Evolutionary conservation across 2,113 vertebrate species (phyloP).

Genomic region (Engraulis encrasicolus): DNA sequence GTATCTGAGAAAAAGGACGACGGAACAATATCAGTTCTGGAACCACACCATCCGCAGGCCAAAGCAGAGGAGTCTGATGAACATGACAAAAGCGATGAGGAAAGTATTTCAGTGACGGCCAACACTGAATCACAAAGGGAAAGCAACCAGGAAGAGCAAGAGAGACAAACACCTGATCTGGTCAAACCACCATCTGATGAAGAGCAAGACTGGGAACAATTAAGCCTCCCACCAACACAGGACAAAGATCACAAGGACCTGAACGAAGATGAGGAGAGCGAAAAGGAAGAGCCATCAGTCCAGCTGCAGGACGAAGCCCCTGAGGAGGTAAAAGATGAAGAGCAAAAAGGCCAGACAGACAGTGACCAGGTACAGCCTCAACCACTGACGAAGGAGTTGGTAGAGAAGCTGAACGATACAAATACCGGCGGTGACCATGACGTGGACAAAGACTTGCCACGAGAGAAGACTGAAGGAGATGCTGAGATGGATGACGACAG

Average conservation of each 20-base stretch:
- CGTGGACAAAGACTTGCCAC: neutral
- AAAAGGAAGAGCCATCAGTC: neutral
- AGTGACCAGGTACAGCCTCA: neutral
- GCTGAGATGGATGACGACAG: neutral
- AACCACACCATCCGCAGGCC: too few species aligned
- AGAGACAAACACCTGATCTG: neutral
- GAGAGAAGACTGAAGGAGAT: neutral
- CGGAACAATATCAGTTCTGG: too few species aligned
- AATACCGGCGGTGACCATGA: neutral
- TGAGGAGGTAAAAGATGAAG: neutral
- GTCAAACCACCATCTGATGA: neutral
- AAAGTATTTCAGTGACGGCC: too few species aligned
- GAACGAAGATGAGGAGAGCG: too few species aligned
- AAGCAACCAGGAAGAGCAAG: neutral
- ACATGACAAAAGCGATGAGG: too few species aligned
- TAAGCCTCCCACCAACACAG: neutral
- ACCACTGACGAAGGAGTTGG: neutral
- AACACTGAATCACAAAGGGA: neutral
- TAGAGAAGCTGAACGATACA: neutral
- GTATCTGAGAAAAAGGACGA: too few species aligned
- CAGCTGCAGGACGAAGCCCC: neutral
- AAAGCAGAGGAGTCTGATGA: too few species aligned
- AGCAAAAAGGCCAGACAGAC: neutral
- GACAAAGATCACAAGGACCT: too few species aligned
- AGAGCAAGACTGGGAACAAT: neutral